Base-by-base conservation (phyloP, 2,888 invertebrate genomes). In the Spisula solida region DNA sequence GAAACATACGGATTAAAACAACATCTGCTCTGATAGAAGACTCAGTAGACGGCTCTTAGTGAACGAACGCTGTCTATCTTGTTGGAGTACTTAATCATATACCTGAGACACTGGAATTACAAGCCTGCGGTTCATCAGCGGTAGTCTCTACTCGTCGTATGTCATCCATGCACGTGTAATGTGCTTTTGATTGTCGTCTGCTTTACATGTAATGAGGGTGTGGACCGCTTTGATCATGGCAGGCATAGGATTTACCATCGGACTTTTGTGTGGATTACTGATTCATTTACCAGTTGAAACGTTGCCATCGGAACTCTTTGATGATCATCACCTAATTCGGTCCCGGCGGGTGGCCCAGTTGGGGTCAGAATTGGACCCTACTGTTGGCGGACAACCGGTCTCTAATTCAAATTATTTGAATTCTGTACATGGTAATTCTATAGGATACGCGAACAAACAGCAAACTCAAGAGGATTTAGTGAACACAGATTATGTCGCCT, bases 181-280 rank as follows among this genome's bases (percentile, higher is more conserved):
- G 48, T 51, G 75, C 25, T 48, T 25, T 83, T 83, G 83, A 83
- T 83, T 20, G 34, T 79, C 29, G 41, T 85, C 79, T n/a, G 85
- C 51, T 85, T 56, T 56, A 79, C 56, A 31, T 78, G 85, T 85
- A 90, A 93, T 92, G 92, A 89, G 90, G 90, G 85, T 84, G 48
- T 85, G 90, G 31, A 85, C 89, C 6, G 87, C 86, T 34, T 83
- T 93, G 81, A 92, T 93, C 86, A 95, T 95, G 94, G 92, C 93
- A 70, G 94, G 95, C 80, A 91, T 95, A 60, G 94, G 94, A 60
- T 95, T 95, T 83, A 94, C 94, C 41, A 89, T 95, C 48, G 95
- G 95, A 14, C 91, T 95, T 81, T 93, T 95, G 81, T 93, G 94
- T 80, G 94, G 95, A 79, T 92, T 95, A 75, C 91, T 94, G 25